A percentile compares a stretch with the other conserved stretches of the same genome.
These are phyloP conservation scores for Gallinago undulata DNA, from an alignment of 2,113 vertebrate species.

Conservation along the genomic window DNA sequence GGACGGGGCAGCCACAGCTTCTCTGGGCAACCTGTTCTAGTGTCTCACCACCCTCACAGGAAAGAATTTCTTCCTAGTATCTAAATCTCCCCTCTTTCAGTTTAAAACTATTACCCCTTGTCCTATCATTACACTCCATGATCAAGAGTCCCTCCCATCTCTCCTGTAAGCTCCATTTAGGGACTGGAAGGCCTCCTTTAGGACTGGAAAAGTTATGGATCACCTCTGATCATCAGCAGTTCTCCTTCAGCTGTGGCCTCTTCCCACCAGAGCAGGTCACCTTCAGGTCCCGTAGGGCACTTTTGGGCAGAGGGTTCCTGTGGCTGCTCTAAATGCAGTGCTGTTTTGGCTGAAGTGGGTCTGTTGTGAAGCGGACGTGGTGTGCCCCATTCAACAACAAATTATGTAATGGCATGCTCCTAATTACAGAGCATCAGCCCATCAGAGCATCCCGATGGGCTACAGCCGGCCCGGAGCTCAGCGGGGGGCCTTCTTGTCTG, in stretches of 20 bases:
- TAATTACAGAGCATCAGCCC: neutral
- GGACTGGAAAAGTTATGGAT: neutral
- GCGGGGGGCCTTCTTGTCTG: neutral
- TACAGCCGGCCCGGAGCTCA: fast-evolving
- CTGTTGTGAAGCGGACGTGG: neutral
- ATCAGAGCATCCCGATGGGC: neutral
- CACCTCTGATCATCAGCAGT: neutral
- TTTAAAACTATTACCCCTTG: too few species aligned
- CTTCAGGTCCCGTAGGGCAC: neutral
- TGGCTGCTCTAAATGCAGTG: fast-evolving
- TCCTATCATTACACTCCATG: too few species aligned
- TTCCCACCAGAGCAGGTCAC: neutral
- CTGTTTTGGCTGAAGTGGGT: neutral
- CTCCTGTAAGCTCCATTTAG: too few species aligned
- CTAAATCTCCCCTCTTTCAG: too few species aligned
- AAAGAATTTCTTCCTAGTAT: too few species aligned
- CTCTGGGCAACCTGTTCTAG: too few species aligned
- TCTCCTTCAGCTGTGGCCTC: neutral
- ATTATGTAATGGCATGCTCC: neutral
- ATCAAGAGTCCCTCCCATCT: too few species aligned
- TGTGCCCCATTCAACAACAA: neutral
- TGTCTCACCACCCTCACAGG: too few species aligned
- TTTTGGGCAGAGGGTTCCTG: neutral
- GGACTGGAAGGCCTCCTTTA: too few species aligned
- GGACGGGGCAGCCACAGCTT: too few species aligned